phyloP scores from a whole-genome alignment of 2,797 vertebrate species.

The Danio kyathit region DNA sequence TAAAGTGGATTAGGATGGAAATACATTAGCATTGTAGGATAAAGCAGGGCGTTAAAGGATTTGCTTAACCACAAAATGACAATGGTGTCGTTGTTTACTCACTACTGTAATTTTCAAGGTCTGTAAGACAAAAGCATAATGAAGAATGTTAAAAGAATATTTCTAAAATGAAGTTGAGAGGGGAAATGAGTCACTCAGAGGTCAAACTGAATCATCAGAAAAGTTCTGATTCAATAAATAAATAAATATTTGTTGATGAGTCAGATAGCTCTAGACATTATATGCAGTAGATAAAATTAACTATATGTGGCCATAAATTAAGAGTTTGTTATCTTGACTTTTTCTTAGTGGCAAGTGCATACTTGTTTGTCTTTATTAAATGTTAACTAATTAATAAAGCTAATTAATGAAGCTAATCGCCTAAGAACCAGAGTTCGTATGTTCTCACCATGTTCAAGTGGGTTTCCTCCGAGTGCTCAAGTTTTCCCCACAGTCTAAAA shows the following conservation, averaged over 20 bases:
- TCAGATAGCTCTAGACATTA: background rate
- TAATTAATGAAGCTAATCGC: too few species aligned
- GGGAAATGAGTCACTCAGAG: background rate
- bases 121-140: background rate
- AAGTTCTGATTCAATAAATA: background rate
- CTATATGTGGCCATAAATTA: background rate
- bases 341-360: too few species aligned
- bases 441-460: too few species aligned
- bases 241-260: background rate
- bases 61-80: background rate
- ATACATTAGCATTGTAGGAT: slow-evolving; percentile 16
- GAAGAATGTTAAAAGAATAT: background rate
- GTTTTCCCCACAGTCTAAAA: too few species aligned
- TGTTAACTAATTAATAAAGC: too few species aligned
- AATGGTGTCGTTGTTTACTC: background rate
- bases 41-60: slow-evolving; percentile 10
- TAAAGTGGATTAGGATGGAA: slow-evolving; percentile 10
- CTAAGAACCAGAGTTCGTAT: too few species aligned
- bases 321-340: background rate
- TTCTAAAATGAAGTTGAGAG: too few species aligned
- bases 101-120: background rate
- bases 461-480: too few species aligned
- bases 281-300: background rate
- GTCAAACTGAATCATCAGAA: slow-evolving; percentile 9
- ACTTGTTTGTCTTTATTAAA: too few species aligned